Percentiles rank a stretch among this genome's conserved stretches.
phyloP scores from a whole-genome alignment of 2,888 invertebrate genomes.

The Aphidius colemani region DNA sequence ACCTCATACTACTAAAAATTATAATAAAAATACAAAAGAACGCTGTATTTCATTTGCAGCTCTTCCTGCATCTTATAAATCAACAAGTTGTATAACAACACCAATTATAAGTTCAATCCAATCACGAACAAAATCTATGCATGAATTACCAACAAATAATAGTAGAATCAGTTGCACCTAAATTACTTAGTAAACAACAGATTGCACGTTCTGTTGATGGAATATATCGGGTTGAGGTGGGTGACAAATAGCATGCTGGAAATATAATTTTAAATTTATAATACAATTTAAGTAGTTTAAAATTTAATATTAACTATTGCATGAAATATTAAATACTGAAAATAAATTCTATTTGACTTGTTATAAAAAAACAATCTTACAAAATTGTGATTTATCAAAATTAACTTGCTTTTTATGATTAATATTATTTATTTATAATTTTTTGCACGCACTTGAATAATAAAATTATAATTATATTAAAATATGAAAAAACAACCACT shows the following conservation, averaged over 20 bases:
- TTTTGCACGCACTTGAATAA: conserved; percentile 1
- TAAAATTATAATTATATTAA: conserved; percentile 1
- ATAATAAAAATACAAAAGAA: conserved; percentile 41
- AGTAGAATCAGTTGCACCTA: conserved; percentile 39
- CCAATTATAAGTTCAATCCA: conserved; percentile 31
- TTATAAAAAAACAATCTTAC: too few relatives aligned
- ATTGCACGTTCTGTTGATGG: conserved; percentile 58
- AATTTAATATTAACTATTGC: too few relatives aligned
- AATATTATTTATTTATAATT: conserved; percentile 4
- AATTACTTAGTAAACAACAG: conserved; percentile 53
- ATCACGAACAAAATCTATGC: conserved; percentile 33
- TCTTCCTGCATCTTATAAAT: conserved; percentile 41
- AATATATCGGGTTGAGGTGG: conserved; percentile 55
- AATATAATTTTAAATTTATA: conserved; percentile 23
- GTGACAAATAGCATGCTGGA: conserved; percentile 48
- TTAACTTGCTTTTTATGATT: conserved; percentile 11
- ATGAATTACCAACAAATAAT: too few relatives aligned
- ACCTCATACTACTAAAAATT: conserved; percentile 46
- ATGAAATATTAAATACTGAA: too few relatives aligned
- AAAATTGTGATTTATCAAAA: too few relatives aligned
- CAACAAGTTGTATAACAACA: conserved; percentile 29
- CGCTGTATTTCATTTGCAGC: conserved; percentile 50
- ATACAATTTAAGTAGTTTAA: too few relatives aligned
- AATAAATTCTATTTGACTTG: too few relatives aligned
- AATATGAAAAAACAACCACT: conserved; percentile 1